Evolutionary conservation across 2,797 vertebrate species (phyloP), one percentile per base, ranked within the genome.

Genomic region (Peromyscus nudipes): DNA sequence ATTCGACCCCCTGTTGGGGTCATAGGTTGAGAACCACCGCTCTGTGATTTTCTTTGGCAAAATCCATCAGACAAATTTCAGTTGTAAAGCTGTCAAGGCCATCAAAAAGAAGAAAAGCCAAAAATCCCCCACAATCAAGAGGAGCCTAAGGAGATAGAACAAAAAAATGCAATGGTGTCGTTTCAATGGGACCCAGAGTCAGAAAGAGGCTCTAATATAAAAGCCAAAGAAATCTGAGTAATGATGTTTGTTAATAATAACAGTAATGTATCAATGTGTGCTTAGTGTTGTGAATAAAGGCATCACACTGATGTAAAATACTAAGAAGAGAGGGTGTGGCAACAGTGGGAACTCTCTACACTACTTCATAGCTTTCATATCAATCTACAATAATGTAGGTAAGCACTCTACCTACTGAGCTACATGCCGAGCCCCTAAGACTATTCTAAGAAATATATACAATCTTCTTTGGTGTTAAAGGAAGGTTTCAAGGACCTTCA

Each of bases 1-100:
- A 7, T 4, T 6, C 6, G 2, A 65, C 11, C 29, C 60, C 55
- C 9, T 43, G 2, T 10, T 4, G 2, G 2, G 37, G 40, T 64
- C 25, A 17, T 1, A 82, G 23, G 57, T 40, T 82, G 25, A 82
- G 55, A 82, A 29, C 57, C 31, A 31, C 29, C 17, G 0, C 57
- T 43, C 57, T 7, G 29, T 31, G 40, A 17, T 84, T 85, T 89
- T 73, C 21, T 31, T 46, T 16, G 21, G 4, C 7, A 19, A 65
- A 92, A 49, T 25, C 25, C n/a, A 40, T 88, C 77, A 79, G 14
- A 40, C 4, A 71, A 92, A 69, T 11, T 67, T 77, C n/a, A 46
- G 23, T 5, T 14, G n/a, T 89, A 31, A 60, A 69, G 81, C 81
- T 55, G 60, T 89, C 83, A 80, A 83, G 4, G 52, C 52, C 49